Base-by-base conservation (phyloP, 2,797 vertebrate species). In the Microhierax caerulescens region DNA sequence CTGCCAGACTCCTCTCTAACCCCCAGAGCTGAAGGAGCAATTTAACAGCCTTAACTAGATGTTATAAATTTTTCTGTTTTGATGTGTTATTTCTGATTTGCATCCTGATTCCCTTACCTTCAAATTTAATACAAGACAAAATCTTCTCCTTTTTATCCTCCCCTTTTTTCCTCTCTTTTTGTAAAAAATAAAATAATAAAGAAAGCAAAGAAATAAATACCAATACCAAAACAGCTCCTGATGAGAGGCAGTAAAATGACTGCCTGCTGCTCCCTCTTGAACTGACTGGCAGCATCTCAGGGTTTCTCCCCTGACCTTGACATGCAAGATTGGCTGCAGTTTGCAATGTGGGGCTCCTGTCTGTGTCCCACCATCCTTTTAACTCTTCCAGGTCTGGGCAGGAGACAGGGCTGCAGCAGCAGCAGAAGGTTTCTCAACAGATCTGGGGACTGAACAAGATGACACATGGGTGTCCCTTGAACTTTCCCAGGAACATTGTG, bases 1-100 rank as follows among this genome's bases (percentile, higher is more conserved):
- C 73, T 97, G 73, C 86, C 92, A 91, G 68, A 54, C 36, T 94
- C n/a, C 27, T 80, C 51, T 95, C 80, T 87, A 93, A 69, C 75
- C 30, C 72, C 34, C 32, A 68, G 95, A 97, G 88, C 89, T 87
- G 8, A 95, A 97, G 91, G 82, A 97, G 57, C 79, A 90, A 72
- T 97, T 98, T 95, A 96, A 79, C 88, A 92, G 32, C 75, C 79
- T 97, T 98, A 98, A 98, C 96, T 97, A 95, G 88, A 97, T 85
- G 67, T 88, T 94, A 97, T 94, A 85, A 95, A 94, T 37, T 59
- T 95, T 95, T 94, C 85, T 93, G 87, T 93, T 97, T 94, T 96
- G 96, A 96, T 95, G 93, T 79, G 84, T 94, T 87, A 85, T 91
- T 91, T 94, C 79, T 97, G 96, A 98, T 98, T 97, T 69, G 63